phyloP scores from a whole-genome alignment of 2,797 vertebrate species.

The Bovichtus variegatus region DNA sequence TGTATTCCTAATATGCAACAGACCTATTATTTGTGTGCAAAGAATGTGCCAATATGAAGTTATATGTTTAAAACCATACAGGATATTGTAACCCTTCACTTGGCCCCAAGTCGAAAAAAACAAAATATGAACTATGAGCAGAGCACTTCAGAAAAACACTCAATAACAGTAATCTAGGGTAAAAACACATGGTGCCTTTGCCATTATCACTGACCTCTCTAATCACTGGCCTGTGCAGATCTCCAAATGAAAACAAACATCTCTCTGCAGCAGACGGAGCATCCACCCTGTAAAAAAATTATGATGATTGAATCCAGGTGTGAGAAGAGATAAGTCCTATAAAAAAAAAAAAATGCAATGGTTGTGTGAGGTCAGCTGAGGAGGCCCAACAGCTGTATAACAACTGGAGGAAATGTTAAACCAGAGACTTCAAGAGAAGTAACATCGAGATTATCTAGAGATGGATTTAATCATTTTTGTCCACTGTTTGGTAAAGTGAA shows the following conservation, averaged over 20 bases:
- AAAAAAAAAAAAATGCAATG: slow-evolving; percentile 47
- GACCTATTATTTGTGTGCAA: slow-evolving; percentile 12
- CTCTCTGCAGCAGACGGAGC: slow-evolving; percentile 38
- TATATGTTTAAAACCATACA: slow-evolving; percentile 16
- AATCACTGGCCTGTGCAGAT: slow-evolving; percentile 48
- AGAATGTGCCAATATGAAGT: slow-evolving; percentile 16
- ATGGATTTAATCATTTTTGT: slow-evolving; percentile 72
- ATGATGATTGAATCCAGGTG: slow-evolving; percentile 74
- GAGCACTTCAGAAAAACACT: slow-evolving; percentile 27
- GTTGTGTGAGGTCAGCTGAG: slow-evolving; percentile 67
- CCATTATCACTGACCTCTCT: slow-evolving; percentile 57
- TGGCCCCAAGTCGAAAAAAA: slow-evolving; percentile 14
- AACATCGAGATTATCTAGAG: slow-evolving; percentile 61
- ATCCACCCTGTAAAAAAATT: slow-evolving; percentile 48
- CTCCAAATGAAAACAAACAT: slow-evolving; percentile 57
- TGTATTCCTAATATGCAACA: slow-evolving; percentile 9
- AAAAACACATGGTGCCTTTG: slow-evolving; percentile 25
- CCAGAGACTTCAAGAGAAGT: slow-evolving; percentile 57
- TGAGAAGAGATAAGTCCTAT: slow-evolving; percentile 58
- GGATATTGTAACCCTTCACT: slow-evolving; percentile 1
- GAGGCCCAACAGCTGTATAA: slow-evolving; percentile 69
- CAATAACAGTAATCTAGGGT: slow-evolving; percentile 20
- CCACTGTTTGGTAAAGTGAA: slow-evolving; percentile 53
- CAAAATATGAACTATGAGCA: slow-evolving; percentile 13
- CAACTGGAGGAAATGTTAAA: slow-evolving; percentile 75